Percentiles rank a stretch among this genome's conserved stretches.
Conservation (phyloP, 2,888 invertebrate genomes). For the Caenorhabditis sp. region DNA sequence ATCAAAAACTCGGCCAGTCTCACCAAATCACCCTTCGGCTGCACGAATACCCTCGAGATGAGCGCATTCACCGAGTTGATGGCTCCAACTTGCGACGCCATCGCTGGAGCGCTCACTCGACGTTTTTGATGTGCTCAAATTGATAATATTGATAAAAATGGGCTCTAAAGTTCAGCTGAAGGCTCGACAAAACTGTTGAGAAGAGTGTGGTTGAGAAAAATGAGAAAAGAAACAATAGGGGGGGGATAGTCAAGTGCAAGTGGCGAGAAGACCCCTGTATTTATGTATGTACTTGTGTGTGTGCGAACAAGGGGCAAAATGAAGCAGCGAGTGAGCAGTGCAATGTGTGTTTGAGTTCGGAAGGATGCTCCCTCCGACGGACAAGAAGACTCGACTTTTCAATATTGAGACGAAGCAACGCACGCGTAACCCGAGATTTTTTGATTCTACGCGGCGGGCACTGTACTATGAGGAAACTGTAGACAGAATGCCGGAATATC, state of each 20-base stretch:
- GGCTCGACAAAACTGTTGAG: background rate
- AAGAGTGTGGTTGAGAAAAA: too few species aligned
- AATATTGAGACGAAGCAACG: constrained; percentile 4
- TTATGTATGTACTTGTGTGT: constrained; percentile 45
- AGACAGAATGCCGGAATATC: too few species aligned
- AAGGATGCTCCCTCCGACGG: constrained; percentile 3
- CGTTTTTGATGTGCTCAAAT: too few species aligned
- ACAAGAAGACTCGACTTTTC: constrained; percentile 13
- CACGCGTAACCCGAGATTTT: background rate
- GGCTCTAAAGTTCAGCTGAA: background rate
- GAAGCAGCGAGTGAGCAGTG: background rate
- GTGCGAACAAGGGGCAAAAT: constrained; percentile 35
- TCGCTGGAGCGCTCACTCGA: constrained; percentile 43
- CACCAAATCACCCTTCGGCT: constrained; percentile 78
- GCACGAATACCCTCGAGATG: constrained; percentile 75
- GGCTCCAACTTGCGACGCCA: constrained; percentile 75
- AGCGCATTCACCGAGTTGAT: constrained; percentile 75
- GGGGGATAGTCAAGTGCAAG: constrained; percentile 21
- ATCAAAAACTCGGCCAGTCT: constrained; percentile 41
- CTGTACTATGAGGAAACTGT: too few species aligned
- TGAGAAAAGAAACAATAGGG: background rate
- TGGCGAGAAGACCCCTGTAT: constrained; percentile 10
- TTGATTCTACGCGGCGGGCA: too few species aligned
- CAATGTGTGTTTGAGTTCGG: constrained; percentile 17
- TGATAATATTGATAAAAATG: background rate